Percentiles rank a stretch among this genome's conserved stretches.
phyloP scores from a whole-genome alignment of 2,113 vertebrate genomes.

The Phylloscopus trochilus region DNA sequence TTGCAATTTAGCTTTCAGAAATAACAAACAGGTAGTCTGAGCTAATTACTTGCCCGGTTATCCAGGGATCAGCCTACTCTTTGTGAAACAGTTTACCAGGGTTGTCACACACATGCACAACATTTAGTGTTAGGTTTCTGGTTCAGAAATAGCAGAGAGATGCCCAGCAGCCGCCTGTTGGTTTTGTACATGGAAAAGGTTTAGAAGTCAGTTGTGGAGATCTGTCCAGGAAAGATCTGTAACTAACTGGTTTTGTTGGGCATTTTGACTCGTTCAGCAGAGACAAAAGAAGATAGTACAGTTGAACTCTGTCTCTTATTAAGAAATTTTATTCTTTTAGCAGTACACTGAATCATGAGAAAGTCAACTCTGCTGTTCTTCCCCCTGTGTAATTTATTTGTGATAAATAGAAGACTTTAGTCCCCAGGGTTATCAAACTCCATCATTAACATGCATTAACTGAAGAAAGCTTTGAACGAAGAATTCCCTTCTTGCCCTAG shows the following conservation, averaged over 20 bases:
- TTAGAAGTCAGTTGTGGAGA: not conserved
- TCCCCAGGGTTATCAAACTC: not conserved
- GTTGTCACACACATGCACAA: not conserved
- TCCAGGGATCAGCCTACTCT: not conserved
- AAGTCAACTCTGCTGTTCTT: not conserved
- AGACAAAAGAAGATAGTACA: not conserved
- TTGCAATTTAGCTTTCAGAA: not conserved
- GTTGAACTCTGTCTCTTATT: not conserved
- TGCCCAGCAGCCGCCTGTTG: not conserved
- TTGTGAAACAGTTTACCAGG: not conserved
- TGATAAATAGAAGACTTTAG: not conserved
- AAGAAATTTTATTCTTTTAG: not conserved
- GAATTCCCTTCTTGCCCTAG: not conserved
- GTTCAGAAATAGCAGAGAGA: conserved; percentile 1
- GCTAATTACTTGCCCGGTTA: not conserved
- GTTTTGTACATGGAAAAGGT: not conserved
- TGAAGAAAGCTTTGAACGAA: not conserved
- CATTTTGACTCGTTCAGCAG: not conserved
- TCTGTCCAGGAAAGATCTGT: not conserved
- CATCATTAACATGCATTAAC: not conserved
- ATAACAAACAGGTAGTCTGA: not conserved
- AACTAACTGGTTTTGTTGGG: not conserved
- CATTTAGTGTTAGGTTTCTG: not conserved
- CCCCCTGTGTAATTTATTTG: not conserved
- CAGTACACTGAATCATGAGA: not conserved